A percentile compares a stretch with the other conserved stretches of the same genome.
phyloP scores from a whole-genome alignment of 1,140 invertebrate genomes.

The Metopolophium dirhodum region DNA sequence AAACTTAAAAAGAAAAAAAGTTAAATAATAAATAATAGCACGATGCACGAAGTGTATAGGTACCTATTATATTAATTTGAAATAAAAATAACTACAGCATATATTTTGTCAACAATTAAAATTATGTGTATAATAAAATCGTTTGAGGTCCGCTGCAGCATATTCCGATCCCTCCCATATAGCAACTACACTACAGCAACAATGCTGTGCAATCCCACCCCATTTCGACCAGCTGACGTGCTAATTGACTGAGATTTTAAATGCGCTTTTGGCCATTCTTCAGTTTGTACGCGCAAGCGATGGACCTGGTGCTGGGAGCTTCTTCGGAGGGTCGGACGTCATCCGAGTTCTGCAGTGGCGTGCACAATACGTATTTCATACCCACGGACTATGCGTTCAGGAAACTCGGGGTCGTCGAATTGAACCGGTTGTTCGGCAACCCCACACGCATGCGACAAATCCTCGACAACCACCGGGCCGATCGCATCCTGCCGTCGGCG shows the following conservation, averaged over 20 bases:
- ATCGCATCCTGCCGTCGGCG: neutral
- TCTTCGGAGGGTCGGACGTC: neutral
- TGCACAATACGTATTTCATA: neutral
- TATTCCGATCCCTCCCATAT: neutral
- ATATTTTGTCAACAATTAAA: too few species aligned
- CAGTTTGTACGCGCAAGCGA: constrained; percentile 16
- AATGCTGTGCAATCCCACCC: too few species aligned
- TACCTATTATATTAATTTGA: neutral
- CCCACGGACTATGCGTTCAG: constrained; percentile 11
- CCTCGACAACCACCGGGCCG: constrained; percentile 11
- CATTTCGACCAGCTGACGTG: neutral
- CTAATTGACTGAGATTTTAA: neutral
- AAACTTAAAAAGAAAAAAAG: neutral
- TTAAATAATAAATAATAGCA: neutral
- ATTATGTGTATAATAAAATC: neutral
- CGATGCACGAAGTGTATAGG: too few species aligned
- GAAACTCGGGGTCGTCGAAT: neutral
- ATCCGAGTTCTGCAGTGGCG: neutral
- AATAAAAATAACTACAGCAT: too few species aligned
- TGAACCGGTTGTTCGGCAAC: neutral
- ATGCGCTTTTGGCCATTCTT: neutral
- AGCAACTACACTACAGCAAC: neutral
- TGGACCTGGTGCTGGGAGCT: neutral
- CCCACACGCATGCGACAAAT: neutral
- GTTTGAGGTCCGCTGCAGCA: neutral